phyloP scores from a whole-genome alignment of 2,797 vertebrate species.

The Gambelia wislizenii region DNA sequence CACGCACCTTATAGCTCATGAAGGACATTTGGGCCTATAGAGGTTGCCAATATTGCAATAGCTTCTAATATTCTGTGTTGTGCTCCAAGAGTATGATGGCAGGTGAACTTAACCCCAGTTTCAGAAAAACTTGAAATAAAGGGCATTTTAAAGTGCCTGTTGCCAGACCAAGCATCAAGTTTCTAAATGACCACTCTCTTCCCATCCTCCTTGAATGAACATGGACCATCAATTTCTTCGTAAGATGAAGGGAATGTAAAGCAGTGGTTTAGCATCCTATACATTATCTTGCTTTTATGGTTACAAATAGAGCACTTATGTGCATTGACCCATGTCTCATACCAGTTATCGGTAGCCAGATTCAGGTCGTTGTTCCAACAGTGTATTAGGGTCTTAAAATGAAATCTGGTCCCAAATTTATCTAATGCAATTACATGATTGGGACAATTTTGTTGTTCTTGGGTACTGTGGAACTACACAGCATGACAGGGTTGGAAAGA shows the following conservation, averaged over 20 bases:
- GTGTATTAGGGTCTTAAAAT: conserved; percentile 51
- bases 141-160: conserved; percentile 43
- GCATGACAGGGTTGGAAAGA: background rate
- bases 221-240: conserved; percentile 59
- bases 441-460: conserved; percentile 47
- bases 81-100: background rate
- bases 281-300: conserved; percentile 67
- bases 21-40: background rate
- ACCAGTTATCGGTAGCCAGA: conserved; percentile 49
- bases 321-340: conserved; percentile 66
- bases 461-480: background rate
- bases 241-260: conserved; percentile 61
- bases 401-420: conserved; percentile 54
- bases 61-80: background rate
- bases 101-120: background rate
- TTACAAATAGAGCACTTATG: conserved; percentile 60
- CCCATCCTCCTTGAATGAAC: conserved; percentile 46
- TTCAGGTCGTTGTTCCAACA: conserved; percentile 61
- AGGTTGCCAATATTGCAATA: background rate
- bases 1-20: background rate
- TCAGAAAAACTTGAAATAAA: conserved; percentile 25
- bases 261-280: conserved; percentile 57
- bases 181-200: conserved; percentile 63
- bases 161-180: conserved; percentile 44
- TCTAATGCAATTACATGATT: conserved; percentile 62